Percentiles rank a stretch among this genome's conserved stretches.
These are phyloP conservation scores for Apodemus sylvaticus DNA, from an alignment of 2,113 vertebrate species.

Conservation along the genomic window DNA sequence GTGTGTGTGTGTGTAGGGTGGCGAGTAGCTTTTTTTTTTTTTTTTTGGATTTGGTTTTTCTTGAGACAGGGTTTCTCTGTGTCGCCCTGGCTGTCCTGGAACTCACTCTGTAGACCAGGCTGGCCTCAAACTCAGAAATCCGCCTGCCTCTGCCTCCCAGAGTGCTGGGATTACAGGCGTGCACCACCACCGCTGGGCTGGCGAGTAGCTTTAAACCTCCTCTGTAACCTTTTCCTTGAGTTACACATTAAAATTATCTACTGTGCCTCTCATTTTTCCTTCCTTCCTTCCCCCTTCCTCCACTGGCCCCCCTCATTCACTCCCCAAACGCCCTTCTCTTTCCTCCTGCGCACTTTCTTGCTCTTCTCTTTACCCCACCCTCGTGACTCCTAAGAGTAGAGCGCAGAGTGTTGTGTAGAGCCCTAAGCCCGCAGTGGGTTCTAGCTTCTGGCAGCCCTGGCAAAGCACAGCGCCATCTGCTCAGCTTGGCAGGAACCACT, in stretches of 20 bases:
- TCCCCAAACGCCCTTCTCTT: background rate
- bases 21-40: too few relatives aligned
- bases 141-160: too few relatives aligned
- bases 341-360: background rate
- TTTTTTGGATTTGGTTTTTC: too few relatives aligned
- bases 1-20: too few relatives aligned
- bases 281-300: background rate
- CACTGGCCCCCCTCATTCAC: background rate
- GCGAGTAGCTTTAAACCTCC: background rate
- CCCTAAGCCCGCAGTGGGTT: background rate
- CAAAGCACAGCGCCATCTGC: background rate
- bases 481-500: background rate
- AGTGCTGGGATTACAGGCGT: too few relatives aligned
- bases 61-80: too few relatives aligned
- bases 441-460: background rate
- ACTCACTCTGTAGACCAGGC: too few relatives aligned
- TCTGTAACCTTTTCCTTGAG: background rate
- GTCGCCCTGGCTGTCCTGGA: too few relatives aligned
- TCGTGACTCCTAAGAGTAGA: background rate
- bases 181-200: too few relatives aligned
- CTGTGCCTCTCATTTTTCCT: background rate
- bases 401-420: background rate
- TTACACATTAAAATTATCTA: background rate
- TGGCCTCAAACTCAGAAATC: too few relatives aligned
- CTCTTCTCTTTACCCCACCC: background rate